Evolutionary conservation across 2,113 vertebrate species (phyloP).

Genomic region (Macrotis lagotis): DNA sequence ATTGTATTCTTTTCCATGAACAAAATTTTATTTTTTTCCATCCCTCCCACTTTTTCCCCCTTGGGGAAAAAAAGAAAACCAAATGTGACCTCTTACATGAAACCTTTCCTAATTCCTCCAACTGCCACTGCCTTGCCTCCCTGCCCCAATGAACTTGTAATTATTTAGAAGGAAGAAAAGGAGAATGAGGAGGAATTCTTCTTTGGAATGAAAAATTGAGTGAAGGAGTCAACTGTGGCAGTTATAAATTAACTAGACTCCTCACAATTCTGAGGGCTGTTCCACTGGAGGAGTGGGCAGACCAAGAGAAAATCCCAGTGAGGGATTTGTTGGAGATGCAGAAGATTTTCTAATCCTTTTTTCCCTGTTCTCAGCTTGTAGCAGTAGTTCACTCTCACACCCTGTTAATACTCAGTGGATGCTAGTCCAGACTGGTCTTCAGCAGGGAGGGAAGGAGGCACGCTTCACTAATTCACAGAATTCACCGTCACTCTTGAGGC

Average conservation of each 20-base stretch:
- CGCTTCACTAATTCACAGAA: neutral
- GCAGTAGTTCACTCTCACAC: neutral
- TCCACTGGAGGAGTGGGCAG: neutral
- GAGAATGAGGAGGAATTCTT: neutral
- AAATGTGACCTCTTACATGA: neutral
- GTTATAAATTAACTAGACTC: neutral
- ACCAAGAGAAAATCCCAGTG: neutral
- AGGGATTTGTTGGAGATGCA: neutral
- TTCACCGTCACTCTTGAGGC: neutral
- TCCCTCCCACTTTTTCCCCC: neutral
- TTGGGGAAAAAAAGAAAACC: neutral
- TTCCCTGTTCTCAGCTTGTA: neutral
- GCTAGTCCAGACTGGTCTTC: neutral
- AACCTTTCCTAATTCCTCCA: neutral
- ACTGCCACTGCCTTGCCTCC: neutral
- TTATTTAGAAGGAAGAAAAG: neutral
- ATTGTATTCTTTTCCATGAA: neutral
- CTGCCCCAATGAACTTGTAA: neutral
- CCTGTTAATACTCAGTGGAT: neutral
- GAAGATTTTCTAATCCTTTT: neutral
- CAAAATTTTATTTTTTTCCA: neutral
- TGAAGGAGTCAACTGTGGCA: neutral
- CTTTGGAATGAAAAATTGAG: neutral
- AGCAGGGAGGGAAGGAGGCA: neutral
- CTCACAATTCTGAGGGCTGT: neutral